Base-by-base conservation (phyloP, 2,113 vertebrate genomes). In the Ovibos moschatus region DNA sequence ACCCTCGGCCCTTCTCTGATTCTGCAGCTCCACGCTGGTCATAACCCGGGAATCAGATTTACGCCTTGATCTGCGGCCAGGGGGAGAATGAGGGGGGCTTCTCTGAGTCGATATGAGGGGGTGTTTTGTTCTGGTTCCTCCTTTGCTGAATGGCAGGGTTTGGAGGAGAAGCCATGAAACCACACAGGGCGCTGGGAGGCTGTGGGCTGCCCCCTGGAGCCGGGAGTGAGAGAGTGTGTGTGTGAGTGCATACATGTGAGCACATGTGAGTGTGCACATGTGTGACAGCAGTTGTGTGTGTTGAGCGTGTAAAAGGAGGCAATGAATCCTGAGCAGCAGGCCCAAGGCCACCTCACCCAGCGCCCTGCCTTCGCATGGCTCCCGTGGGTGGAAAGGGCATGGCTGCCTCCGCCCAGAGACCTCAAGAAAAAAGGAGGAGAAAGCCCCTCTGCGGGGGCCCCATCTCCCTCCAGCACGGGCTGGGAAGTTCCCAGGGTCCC, bases 21-120 rank as follows among this genome's bases (percentile, higher is more conserved):
- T 57, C n/a, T 2, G 1, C 0, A 7, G 62, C 5, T 7, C 87
- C 14, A 0, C 47, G 62, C 6, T 10, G 83, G 25, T 5, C 5
- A 11, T 7, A 40, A 64, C 74, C 2, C 0, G 0, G 15, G 40
- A 27, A 21, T n/a, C 1, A 2, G 76, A 13, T 9, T 30, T 9
- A 30, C 58, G 50, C 53, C 60, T n/a, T 4, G 36, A 2, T 36
- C 53, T 9, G 3, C 2, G 3, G 67, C 78, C 3, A 36, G 2
- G 57, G 23, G 36, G n/a, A 7, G 28, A 1, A 0, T 16, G 30
- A 15, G 8, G 16, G 47, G 9, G 6, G 9, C 47, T 28, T 50
- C 55, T 62, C 53, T 0, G 6, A 60, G 74, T 40, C 4, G 0
- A 0, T 0, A 0, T 5, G 64, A 71, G 9, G n/a, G n/a, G 64